A percentile compares a stretch with the other conserved stretches of the same genome.
Evolutionary conservation across 2,888 invertebrate species (phyloP).

Genomic region (Lamellibrachia columna): DNA sequence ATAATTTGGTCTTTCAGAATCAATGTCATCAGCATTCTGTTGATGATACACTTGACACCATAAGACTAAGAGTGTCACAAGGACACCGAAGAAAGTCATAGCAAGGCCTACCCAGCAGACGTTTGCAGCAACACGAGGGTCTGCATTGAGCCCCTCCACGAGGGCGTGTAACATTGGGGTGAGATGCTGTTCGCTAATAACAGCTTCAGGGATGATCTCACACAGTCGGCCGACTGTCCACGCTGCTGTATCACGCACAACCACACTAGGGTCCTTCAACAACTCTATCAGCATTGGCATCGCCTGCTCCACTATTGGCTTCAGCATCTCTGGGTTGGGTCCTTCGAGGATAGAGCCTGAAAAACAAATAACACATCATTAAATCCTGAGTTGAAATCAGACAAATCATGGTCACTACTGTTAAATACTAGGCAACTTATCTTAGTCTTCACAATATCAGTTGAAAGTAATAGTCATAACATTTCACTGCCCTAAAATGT

Average conservation of each 20-base stretch:
- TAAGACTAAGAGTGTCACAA: background rate
- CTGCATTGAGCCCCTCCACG: conserved; percentile 82
- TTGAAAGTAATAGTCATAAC: background rate
- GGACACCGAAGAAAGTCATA: background rate
- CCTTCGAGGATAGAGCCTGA: conserved; percentile 84
- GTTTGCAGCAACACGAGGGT: conserved; percentile 93
- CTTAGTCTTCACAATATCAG: background rate
- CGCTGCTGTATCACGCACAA: conserved; percentile 95
- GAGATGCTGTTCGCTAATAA: conserved; percentile 82
- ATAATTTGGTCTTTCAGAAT: no score
- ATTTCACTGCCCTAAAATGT: no score
- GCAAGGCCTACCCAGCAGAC: conserved; percentile 85
- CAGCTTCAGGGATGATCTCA: conserved; percentile 95
- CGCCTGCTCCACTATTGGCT: conserved; percentile 94
- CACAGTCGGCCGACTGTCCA: conserved; percentile 99
- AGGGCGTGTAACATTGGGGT: conserved; percentile 74
- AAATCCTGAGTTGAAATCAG: background rate
- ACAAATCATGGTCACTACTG: background rate
- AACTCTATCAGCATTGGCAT: conserved; percentile 94
- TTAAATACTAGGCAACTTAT: background rate
- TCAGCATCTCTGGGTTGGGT: conserved; percentile 84
- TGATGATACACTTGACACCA: background rate
- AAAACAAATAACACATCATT: conserved; percentile 28
- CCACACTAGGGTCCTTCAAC: conserved; percentile 93
- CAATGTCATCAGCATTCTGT: background rate